Conservation (phyloP, 2,113 vertebrate genomes). For the Chrysochloris asiatica region DNA sequence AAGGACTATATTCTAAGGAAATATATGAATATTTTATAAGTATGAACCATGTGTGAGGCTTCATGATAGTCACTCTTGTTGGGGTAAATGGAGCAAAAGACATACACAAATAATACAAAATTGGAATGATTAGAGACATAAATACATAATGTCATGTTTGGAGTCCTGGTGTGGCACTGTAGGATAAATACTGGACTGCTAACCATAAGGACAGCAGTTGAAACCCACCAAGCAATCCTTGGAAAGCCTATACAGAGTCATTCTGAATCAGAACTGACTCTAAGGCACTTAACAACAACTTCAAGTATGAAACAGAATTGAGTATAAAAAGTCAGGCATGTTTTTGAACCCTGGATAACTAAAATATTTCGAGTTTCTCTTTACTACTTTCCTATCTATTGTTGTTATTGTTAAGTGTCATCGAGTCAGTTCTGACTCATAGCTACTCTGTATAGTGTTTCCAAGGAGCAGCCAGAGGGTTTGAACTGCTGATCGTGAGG, state of each 20-base stretch:
- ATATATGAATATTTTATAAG: conserved; percentile 58
- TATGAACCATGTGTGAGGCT: background rate
- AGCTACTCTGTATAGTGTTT: too few relatives aligned
- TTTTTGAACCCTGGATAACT: background rate
- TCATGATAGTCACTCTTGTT: background rate
- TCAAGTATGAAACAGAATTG: background rate
- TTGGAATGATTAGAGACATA: background rate
- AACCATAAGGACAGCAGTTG: too few relatives aligned
- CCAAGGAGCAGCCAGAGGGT: too few relatives aligned
- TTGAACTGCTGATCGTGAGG: too few relatives aligned
- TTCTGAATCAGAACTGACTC: too few relatives aligned
- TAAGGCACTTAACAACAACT: too few relatives aligned
- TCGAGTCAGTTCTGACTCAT: too few relatives aligned
- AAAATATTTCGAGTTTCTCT: background rate
- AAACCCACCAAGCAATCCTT: too few relatives aligned
- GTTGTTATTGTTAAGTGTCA: background rate
- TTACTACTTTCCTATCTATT: background rate
- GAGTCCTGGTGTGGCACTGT: too few relatives aligned
- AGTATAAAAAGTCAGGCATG: background rate
- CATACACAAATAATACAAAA: background rate
- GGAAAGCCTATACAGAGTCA: too few relatives aligned
- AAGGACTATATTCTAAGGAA: conserved; percentile 21
- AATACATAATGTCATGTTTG: accelerated
- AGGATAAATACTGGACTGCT: too few relatives aligned
- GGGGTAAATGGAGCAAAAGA: background rate